Evolutionary conservation across 2,888 invertebrate genomes (phyloP), one percentile per base, ranked within the genome.

Genomic region (Suillia variegata): DNA sequence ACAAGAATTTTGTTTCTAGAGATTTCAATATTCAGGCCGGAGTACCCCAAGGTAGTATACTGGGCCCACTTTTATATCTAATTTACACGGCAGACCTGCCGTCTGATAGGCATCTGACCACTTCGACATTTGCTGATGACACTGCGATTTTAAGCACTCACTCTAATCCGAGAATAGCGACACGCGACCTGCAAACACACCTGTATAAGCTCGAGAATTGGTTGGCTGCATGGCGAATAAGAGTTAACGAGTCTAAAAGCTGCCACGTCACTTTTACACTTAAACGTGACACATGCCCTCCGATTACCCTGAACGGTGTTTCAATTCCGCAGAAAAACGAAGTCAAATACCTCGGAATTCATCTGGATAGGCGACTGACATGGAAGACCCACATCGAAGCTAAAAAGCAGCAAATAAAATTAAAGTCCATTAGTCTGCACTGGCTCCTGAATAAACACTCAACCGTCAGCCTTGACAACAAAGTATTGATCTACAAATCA

Each of bases 311-410:
- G 2, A 48, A 59, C 31, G 20, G 22, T 17, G 4, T 5, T 2
- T 5, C 8, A 17, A 22, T 54, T 4, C 54, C 54, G 1, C 22
- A 59, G 34, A 13, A 1, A 13, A 17, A 13, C 1, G 26, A 34
- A 1, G 26, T 26, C 21, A 49, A 49, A 49, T 54, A 59, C 26
- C 26, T 54, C 1, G 54, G 59, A n/a, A 5, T 59, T 12, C 20
- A 59, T 22, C 1, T 54, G 10, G 58, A 53, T 12, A n/a, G 54
- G 4, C 26, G 58, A 15, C n/a, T 58, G 10, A 53, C 58, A 13
- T 58, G 53, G 53, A 24, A 47, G 20, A 53, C 18, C 13, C 58
- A 58, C 18, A 58, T 58, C 4, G 15, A 53, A 48, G n/a, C 58
- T 2, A 58, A 58, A 21, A 33, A n/a, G 6, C 45, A 5, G 1